phyloP scores from a whole-genome alignment of 2,113 vertebrate genomes.

The Laticauda laticaudata region DNA sequence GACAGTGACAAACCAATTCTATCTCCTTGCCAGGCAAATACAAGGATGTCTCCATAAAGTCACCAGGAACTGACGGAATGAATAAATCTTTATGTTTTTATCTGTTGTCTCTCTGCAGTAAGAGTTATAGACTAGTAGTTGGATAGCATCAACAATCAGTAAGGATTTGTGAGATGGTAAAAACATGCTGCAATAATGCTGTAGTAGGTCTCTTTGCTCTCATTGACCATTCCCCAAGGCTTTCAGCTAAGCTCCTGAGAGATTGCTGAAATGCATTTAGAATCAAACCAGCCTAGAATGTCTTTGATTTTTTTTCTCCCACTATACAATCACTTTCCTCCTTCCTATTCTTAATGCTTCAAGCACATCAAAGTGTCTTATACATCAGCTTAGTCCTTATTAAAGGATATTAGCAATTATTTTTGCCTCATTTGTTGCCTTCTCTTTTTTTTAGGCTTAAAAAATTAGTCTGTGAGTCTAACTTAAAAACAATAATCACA shows the following conservation, averaged over 20 bases:
- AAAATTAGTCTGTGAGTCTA: not conserved
- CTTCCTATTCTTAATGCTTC: not conserved
- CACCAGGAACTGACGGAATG: not conserved
- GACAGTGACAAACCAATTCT: not conserved
- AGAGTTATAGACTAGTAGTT: not conserved
- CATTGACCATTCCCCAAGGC: slow-evolving; percentile 2
- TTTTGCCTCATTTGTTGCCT: not conserved
- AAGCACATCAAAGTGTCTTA: not conserved
- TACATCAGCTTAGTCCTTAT: rapidly evolving
- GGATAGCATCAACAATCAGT: slow-evolving; percentile 5
- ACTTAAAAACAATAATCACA: not conserved
- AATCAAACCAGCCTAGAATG: not conserved
- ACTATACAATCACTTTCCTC: not conserved
- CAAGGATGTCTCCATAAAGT: not conserved
- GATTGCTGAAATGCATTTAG: slow-evolving; percentile 1
- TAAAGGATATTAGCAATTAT: slow-evolving; percentile 1
- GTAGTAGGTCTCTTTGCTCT: not conserved
- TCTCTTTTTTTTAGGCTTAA: slow-evolving; percentile 6
- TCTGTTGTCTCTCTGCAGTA: not conserved
- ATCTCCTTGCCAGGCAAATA: not conserved
- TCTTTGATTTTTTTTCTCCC: not conserved
- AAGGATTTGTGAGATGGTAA: not conserved
- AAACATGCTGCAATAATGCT: not conserved
- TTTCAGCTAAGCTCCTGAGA: slow-evolving; percentile 1
- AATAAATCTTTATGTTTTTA: not conserved